Conservation (phyloP, 1,140 invertebrate species). For the Calliphora vicina region DNA sequence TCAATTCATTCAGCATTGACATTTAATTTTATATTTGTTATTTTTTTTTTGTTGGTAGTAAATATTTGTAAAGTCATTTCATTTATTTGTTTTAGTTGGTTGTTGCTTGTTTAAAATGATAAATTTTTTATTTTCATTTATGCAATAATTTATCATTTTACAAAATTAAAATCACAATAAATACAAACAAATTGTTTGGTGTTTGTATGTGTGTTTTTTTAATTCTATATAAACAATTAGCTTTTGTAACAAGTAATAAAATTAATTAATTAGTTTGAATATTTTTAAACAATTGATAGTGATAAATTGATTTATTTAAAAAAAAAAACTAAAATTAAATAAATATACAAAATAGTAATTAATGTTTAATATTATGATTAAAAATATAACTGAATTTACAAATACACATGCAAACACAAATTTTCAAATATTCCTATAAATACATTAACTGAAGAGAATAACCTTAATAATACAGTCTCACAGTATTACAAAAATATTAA, state of each 20-base stretch:
- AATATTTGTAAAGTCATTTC: not conserved
- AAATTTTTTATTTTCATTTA: not conserved
- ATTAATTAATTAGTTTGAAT: not conserved
- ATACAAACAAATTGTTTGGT: not conserved
- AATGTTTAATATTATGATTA: too few relatives aligned
- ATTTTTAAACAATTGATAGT: not conserved
- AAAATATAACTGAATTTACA: too few relatives aligned
- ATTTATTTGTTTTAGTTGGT: not conserved
- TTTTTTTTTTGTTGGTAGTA: not conserved
- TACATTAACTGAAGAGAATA: too few relatives aligned
- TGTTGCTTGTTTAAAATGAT: not conserved
- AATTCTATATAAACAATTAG: not conserved
- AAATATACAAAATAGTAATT: not conserved
- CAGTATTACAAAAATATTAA: too few relatives aligned
- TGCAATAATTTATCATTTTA: not conserved
- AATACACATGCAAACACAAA: too few relatives aligned
- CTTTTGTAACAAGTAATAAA: not conserved
- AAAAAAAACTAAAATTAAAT: too few relatives aligned
- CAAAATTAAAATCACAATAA: not conserved
- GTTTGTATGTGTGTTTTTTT: not conserved
- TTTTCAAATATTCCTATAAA: too few relatives aligned
- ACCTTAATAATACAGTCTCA: too few relatives aligned
- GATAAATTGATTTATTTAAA: not conserved
- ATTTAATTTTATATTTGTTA: too few relatives aligned
- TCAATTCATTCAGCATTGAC: too few relatives aligned